phyloP scores from a whole-genome alignment of 2,113 vertebrate species.

The Tragelaphus buxtoni region DNA sequence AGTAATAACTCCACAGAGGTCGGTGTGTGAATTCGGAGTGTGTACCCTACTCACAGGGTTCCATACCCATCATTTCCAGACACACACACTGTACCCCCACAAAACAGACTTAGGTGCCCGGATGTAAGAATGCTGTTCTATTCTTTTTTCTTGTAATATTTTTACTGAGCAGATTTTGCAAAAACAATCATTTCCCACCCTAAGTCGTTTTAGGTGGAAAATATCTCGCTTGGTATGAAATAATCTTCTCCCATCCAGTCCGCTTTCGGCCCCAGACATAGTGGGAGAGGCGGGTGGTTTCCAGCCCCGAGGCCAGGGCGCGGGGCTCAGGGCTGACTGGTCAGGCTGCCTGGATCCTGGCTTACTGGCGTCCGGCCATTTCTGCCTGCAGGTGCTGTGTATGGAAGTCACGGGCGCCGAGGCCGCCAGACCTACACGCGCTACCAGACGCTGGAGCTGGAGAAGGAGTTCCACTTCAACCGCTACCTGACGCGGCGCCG shows the following conservation, averaged over 20 bases:
- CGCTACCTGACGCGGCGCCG: constrained; percentile 89
- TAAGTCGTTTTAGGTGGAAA: constrained; percentile 17
- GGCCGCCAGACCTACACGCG: constrained; percentile 89
- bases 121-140: neutral
- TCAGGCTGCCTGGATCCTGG: neutral
- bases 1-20: neutral
- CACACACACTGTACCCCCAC: neutral
- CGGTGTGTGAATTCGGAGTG: neutral
- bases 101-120: neutral
- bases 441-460: constrained; percentile 89
- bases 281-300: neutral
- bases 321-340: neutral
- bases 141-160: neutral
- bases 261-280: neutral
- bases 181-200: neutral
- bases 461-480: constrained; percentile 91
- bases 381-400: constrained; percentile 84
- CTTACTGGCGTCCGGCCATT: neutral
- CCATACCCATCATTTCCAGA: neutral
- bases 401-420: constrained; percentile 86
- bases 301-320: neutral
- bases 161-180: constrained; percentile 10
- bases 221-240: constrained; percentile 24
- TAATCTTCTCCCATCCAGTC: neutral
- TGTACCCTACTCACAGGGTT: neutral